These are phyloP conservation scores for Vidua macroura DNA, from an alignment of 2,113 vertebrate species.

Conservation along the genomic window DNA sequence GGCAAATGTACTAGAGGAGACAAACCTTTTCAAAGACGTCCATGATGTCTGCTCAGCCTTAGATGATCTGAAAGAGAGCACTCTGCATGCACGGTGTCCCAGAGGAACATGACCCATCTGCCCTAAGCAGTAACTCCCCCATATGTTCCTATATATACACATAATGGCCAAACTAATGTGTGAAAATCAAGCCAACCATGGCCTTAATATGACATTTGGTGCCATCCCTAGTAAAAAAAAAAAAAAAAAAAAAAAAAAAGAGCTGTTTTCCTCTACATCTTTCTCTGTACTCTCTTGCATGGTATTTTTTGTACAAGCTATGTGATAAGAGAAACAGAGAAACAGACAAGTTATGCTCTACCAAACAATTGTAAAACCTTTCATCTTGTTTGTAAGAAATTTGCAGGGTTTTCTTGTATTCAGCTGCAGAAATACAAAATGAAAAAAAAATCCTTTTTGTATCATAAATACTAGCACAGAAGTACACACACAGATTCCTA, in stretches of 20 bases:
- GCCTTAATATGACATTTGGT: not conserved
- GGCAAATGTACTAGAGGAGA: not conserved
- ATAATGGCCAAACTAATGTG: not conserved
- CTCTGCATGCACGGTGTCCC: not conserved
- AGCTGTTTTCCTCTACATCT: not conserved
- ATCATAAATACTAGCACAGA: not conserved
- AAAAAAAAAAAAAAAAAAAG: not conserved
- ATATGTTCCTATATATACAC: conserved; percentile 1
- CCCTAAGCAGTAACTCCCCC: not conserved
- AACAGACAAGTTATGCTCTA: not conserved
- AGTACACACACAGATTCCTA: not conserved
- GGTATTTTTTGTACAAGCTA: not conserved
- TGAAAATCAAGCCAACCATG: not conserved
- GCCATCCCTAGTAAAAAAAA: not conserved
- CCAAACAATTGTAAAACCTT: not conserved
- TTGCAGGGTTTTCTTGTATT: not conserved
- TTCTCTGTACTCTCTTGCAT: not conserved
- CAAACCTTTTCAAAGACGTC: not conserved
- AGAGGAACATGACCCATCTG: conserved; percentile 46
- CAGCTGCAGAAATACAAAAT: not conserved
- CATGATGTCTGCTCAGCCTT: not conserved
- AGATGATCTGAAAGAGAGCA: not conserved
- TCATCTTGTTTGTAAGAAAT: not conserved
- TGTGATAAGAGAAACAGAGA: not conserved
- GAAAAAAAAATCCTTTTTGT: not conserved